phyloP scores from a whole-genome alignment of 2,113 vertebrate genomes.

The Passer montanus region DNA sequence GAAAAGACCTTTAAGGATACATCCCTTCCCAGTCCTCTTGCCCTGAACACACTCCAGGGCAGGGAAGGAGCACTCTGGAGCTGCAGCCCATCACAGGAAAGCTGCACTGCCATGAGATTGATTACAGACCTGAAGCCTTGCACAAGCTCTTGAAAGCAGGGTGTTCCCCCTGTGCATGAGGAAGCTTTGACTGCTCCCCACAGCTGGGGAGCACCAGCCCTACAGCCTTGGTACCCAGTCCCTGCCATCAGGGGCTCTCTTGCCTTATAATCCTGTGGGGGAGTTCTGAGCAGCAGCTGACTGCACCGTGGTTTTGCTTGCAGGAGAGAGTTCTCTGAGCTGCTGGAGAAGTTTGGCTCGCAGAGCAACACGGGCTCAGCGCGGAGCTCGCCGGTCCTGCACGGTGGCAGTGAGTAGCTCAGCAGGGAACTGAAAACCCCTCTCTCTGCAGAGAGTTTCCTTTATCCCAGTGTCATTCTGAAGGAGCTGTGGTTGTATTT shows the following conservation, averaged over 20 bases:
- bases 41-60: neutral
- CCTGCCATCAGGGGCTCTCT: neutral
- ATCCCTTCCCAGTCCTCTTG: neutral
- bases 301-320: neutral
- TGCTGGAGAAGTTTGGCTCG: constrained; percentile 87
- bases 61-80: neutral
- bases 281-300: neutral
- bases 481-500: neutral
- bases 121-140: neutral
- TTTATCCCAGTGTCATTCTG: neutral
- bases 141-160: neutral
- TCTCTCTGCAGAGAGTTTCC: neutral
- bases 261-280: neutral
- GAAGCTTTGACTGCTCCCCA: neutral
- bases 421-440: neutral
- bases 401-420: constrained; percentile 61
- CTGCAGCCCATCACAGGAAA: neutral
- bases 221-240: neutral
- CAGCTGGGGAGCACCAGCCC: accelerated
- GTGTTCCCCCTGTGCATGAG: neutral
- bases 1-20: neutral
- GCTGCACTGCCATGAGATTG: neutral
- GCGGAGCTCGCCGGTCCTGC: constrained; percentile 83
- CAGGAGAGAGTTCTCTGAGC: constrained; percentile 88
- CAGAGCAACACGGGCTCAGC: constrained; percentile 84